Evolutionary conservation across 2,797 vertebrate species (phyloP).

Genomic region (Hydrophis major): DNA sequence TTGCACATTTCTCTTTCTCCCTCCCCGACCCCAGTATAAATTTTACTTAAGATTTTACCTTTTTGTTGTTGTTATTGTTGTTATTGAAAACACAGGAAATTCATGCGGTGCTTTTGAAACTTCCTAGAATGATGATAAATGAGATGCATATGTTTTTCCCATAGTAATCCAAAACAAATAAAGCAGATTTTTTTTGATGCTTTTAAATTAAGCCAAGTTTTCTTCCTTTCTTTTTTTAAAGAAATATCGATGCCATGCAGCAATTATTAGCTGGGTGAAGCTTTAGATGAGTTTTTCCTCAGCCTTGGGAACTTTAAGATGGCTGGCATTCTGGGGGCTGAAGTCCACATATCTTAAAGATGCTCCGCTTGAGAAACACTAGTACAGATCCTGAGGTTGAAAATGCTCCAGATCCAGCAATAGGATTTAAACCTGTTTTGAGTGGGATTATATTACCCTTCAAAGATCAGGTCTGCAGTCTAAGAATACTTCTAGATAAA

Average conservation of each 20-base stretch:
- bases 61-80: constrained; percentile 50
- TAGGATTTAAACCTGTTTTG: not conserved
- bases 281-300: too few relatives aligned
- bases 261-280: not conserved
- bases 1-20: constrained; percentile 28
- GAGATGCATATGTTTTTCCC: constrained; percentile 70
- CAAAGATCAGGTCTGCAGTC: not conserved
- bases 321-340: too few relatives aligned
- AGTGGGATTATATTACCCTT: not conserved
- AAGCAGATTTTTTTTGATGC: constrained; percentile 64
- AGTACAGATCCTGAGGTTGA: not conserved
- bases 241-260: not conserved
- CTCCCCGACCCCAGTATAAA: constrained; percentile 27
- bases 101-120: constrained; percentile 70
- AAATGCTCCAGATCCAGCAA: not conserved
- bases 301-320: too few relatives aligned
- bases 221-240: not conserved
- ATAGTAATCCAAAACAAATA: constrained; percentile 74
- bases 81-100: constrained; percentile 75
- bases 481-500: not conserved
- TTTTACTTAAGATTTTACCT: constrained; percentile 68
- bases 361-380: too few relatives aligned
- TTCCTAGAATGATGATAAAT: constrained; percentile 73
- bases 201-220: constrained; percentile 47
- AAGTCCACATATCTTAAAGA: not conserved